Evolutionary conservation across 2,797 vertebrate genomes (phyloP).

Genomic region (Peromyscus attwateri): DNA sequence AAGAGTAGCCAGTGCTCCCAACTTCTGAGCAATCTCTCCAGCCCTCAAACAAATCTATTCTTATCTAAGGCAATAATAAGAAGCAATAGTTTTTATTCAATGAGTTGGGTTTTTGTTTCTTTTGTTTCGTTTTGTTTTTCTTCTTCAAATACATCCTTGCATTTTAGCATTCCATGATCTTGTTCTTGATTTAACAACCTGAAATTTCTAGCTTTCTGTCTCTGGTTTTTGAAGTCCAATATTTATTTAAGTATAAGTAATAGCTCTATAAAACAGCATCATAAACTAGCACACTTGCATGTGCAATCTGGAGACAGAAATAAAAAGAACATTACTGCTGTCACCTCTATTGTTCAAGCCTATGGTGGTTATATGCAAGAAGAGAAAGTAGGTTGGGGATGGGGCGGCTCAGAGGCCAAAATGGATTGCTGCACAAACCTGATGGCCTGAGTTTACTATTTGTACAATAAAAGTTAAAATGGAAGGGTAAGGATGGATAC

Average conservation of each 20-base stretch:
- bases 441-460: background rate
- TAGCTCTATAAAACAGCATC: background rate
- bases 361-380: background rate
- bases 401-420: background rate
- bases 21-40: too few relatives aligned
- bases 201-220: background rate
- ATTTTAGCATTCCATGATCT: background rate
- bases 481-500: background rate
- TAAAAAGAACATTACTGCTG: background rate
- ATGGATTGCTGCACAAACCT: background rate
- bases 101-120: background rate
- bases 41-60: background rate
- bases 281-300: background rate
- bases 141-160: slow-evolving; percentile 23
- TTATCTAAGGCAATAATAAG: background rate
- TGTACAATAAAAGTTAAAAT: background rate
- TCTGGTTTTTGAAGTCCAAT: slow-evolving; percentile 10
- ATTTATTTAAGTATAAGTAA: background rate
- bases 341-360: background rate
- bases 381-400: background rate
- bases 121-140: background rate
- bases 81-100: background rate
- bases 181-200: background rate
- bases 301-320: background rate
- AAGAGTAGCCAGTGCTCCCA: too few relatives aligned